These are phyloP conservation scores for Trachythela sp. DNA, from an alignment of 64 coral and sea anemone genomes.

Conservation along the genomic window DNA sequence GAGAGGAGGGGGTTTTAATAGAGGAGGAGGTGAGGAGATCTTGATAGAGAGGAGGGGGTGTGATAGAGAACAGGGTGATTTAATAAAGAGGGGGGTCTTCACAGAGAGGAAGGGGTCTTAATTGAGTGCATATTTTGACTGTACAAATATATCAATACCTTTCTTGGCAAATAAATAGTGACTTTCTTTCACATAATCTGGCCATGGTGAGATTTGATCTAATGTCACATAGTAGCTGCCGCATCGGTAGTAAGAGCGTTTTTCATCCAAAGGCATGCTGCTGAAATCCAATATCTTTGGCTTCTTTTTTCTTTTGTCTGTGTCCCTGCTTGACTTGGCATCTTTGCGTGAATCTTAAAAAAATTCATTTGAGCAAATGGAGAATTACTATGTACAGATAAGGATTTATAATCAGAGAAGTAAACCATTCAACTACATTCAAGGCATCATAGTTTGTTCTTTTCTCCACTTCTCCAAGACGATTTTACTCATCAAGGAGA, in stretches of 20 bases:
- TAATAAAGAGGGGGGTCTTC: too few species aligned
- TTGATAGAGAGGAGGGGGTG: too few species aligned
- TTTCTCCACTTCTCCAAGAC: too few species aligned
- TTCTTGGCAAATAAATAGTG: slow-evolving; percentile 43
- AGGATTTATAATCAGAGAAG: neutral
- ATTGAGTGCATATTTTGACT: too few species aligned
- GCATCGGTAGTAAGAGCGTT: slow-evolving; percentile 64
- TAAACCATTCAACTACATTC: too few species aligned
- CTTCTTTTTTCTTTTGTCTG: neutral
- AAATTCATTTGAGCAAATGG: neutral
- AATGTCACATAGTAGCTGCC: slow-evolving; percentile 50
- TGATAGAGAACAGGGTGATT: too few species aligned
- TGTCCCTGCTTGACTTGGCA: neutral
- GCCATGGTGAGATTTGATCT: slow-evolving; percentile 59
- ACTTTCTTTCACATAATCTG: slow-evolving; percentile 57
- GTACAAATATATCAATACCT: neutral
- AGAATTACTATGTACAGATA: neutral
- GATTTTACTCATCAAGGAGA: too few species aligned
- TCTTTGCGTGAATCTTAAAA: neutral
- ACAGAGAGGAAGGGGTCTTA: too few species aligned
- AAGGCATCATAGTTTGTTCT: too few species aligned
- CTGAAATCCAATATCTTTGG: slow-evolving; percentile 5
- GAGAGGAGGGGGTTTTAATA: neutral
- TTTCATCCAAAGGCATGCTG: slow-evolving; percentile 48
- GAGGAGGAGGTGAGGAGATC: neutral